Evolutionary conservation across 92 coral and sea anemone species (phyloP), one percentile per base, ranked within the genome.

Genomic region (Epizoanthus scotinus): DNA sequence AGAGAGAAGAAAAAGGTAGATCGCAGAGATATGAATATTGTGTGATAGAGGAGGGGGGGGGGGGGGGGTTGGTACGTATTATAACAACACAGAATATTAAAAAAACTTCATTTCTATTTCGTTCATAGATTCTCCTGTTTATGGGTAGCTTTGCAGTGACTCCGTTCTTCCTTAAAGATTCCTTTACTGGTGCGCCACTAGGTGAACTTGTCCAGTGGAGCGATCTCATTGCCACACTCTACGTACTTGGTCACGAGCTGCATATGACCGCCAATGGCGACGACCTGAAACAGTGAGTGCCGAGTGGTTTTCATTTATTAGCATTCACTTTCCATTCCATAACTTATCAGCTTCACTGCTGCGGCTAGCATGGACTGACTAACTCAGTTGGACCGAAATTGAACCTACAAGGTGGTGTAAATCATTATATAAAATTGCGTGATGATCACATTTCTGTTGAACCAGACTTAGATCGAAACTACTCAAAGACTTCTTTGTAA

Each of bases 131-230:
- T 56, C 75, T 86, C 22, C 49, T 86, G 63, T 86, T 71, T 31
- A 62, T 86, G 67, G 89, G 89, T 52, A 71, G 82, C 55, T 81
- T 86, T 71, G 86, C 82, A 1, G 8, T 53, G 29, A 6, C 49
- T 6, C 89, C 89, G 1, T 22, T 22, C 27, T 59, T 86, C 56
- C 81, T 86, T 25, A 63, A 38, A 29, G 20, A 25, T 20, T 34
- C 89, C 1, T 81, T 81, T 47, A n/a, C 72, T 18, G 89, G 89
- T 25, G 89, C 82, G 29, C 86, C 89, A 20, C 68, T 86, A 28
- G 89, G 89, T 4, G 89, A 86, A 78, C 19, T 86, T 50, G 82
- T 86, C 12, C 89, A 86, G 19, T 86, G 89, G 89, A 86, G 86
- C 77, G 89, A 86, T 59, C 58, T 86, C 38, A 73, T 86, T 8